Conservation (phyloP, 2,888 invertebrate genomes). For the Caradrina kadenii region DNA sequence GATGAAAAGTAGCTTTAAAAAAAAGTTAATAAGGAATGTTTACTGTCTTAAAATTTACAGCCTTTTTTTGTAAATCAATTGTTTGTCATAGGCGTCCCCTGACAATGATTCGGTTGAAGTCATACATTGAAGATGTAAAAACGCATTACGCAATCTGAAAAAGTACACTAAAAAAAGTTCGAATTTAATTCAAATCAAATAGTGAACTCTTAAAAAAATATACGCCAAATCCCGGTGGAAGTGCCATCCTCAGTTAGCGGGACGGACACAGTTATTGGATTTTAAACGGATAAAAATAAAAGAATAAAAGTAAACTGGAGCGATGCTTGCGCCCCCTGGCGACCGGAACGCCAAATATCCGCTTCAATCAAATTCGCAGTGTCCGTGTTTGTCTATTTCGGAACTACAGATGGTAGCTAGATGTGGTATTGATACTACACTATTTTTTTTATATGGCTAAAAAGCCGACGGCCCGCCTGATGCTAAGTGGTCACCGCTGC, state of each 20-base stretch:
- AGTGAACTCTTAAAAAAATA: conserved; percentile 2
- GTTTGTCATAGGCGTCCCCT: too few species aligned
- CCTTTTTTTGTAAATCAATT: too few species aligned
- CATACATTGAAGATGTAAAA: too few species aligned
- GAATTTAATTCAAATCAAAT: conserved; percentile 9
- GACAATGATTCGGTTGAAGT: too few species aligned
- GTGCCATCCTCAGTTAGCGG: neutral
- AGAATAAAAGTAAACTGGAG: conserved; percentile 43
- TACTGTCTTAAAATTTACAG: too few species aligned
- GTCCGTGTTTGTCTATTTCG: conserved; percentile 43
- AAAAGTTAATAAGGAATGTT: too few species aligned
- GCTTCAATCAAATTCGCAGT: conserved; percentile 65
- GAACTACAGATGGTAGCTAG: conserved; percentile 32
- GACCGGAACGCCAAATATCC: conserved; percentile 64
- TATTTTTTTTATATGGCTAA: too few species aligned
- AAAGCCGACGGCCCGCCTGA: too few species aligned
- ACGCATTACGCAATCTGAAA: neutral
- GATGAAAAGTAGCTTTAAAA: too few species aligned
- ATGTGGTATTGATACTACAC: neutral
- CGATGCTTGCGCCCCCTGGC: conserved; percentile 26
- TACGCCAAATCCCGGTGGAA: conserved; percentile 5
- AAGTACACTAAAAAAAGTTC: neutral
- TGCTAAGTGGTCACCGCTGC: too few species aligned
- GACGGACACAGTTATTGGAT: conserved; percentile 49
- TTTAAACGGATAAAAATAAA: conserved; percentile 53